Conservation (phyloP, 2,888 invertebrate species). For the Ectemnius cavifrons region DNA sequence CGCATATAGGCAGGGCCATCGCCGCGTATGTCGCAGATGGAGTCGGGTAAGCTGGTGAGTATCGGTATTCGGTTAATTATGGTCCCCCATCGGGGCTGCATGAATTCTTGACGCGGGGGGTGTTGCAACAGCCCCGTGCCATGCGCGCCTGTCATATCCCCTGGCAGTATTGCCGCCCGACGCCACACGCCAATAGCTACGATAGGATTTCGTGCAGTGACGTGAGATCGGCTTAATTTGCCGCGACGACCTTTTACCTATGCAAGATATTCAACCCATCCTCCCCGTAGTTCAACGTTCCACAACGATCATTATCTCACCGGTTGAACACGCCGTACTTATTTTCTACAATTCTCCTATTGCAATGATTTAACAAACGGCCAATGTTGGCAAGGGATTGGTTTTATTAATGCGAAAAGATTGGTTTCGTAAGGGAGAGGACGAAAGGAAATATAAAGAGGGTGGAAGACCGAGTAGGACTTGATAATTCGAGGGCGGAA, state of each 20-base stretch:
- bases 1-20: slow-evolving; percentile 34
- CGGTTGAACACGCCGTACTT: too few species aligned
- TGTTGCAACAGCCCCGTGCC: slow-evolving; percentile 75
- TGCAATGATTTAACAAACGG: background rate
- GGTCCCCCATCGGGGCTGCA: slow-evolving; percentile 73
- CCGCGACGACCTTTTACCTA: slow-evolving; percentile 35
- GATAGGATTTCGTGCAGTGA: slow-evolving; percentile 53
- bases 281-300: background rate
- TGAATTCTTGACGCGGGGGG: slow-evolving; percentile 78
- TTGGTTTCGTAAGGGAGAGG: background rate
- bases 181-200: slow-evolving; percentile 66
- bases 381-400: too few species aligned
- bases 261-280: background rate
- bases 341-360: too few species aligned
- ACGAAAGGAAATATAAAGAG: slow-evolving; percentile 2
- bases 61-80: slow-evolving; percentile 78
- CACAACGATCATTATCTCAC: too few species aligned
- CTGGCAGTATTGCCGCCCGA: slow-evolving; percentile 73
- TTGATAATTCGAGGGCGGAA: slow-evolving; percentile 40
- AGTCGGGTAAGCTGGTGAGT: slow-evolving; percentile 71
- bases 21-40: slow-evolving; percentile 68
- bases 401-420: too few species aligned
- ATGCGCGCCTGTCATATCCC: slow-evolving; percentile 76
- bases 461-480: slow-evolving; percentile 8
- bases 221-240: slow-evolving; percentile 58